phyloP scores from a whole-genome alignment of 2,888 invertebrate genomes.

The Lasioglossum leucozonium region DNA sequence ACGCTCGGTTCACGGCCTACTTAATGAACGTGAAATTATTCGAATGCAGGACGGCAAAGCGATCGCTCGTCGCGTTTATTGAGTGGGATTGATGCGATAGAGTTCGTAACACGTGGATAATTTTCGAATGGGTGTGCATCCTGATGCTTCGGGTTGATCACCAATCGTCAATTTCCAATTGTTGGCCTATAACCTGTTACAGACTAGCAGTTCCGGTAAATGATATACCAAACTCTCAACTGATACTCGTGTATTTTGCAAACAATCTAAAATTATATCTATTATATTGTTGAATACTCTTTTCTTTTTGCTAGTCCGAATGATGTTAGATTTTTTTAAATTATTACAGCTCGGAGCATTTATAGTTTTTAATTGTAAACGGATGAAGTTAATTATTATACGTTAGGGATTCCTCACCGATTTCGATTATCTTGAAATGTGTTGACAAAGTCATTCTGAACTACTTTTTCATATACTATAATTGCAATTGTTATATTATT shows the following conservation, averaged over 20 bases:
- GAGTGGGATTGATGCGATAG: constrained; percentile 61
- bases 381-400: too few species aligned
- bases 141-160: constrained; percentile 52
- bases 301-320: neutral
- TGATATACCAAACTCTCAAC: constrained; percentile 27
- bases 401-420: too few species aligned
- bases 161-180: constrained; percentile 63
- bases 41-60: constrained; percentile 37
- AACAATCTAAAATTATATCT: neutral
- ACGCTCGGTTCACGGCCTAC: constrained; percentile 24
- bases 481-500: too few species aligned
- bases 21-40: constrained; percentile 73
- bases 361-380: too few species aligned
- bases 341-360: neutral
- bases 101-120: constrained; percentile 52
- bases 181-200: constrained; percentile 53
- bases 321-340: neutral
- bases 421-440: too few species aligned
- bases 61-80: constrained; percentile 59
- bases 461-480: too few species aligned
- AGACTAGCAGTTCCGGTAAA: neutral
- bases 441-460: too few species aligned
- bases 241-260: neutral
- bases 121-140: constrained; percentile 47
- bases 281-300: neutral